Conservation (phyloP, 2,888 invertebrate species). For the Erannis defoliaria region DNA sequence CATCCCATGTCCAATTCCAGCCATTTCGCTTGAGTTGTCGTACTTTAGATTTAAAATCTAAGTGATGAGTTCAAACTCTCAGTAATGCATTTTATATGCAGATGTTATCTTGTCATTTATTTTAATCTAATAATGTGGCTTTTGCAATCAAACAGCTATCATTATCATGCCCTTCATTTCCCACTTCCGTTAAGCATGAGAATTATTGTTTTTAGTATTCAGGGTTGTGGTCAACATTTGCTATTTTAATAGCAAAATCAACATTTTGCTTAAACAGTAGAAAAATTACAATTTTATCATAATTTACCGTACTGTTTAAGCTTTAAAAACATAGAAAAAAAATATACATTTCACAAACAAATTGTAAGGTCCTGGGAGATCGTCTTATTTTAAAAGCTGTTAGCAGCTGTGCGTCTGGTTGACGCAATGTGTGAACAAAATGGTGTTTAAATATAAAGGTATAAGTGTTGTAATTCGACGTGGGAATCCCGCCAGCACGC, state of each 20-base stretch:
- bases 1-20: constrained; percentile 7
- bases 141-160: neutral
- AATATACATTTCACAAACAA: too few species aligned
- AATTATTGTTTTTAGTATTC: neutral
- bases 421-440: too few species aligned
- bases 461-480: too few species aligned
- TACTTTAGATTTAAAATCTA: neutral
- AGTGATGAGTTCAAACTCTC: neutral
- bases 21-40: neutral
- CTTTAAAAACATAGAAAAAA: too few species aligned
- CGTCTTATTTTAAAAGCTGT: too few species aligned
- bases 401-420: too few species aligned
- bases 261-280: too few species aligned
- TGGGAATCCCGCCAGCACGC: too few species aligned
- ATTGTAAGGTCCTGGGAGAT: too few species aligned
- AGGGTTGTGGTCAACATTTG: neutral
- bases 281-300: too few species aligned
- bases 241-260: neutral
- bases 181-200: constrained; percentile 2
- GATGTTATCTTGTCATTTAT: neutral
- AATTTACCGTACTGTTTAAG: too few species aligned
- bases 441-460: too few species aligned
- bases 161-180: neutral
- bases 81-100: constrained; percentile 3
- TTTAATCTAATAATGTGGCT: constrained; percentile 2